These are phyloP conservation scores for Epizoanthus ramosus DNA, from an alignment of 92 coral and sea anemone species.

Conservation along the genomic window DNA sequence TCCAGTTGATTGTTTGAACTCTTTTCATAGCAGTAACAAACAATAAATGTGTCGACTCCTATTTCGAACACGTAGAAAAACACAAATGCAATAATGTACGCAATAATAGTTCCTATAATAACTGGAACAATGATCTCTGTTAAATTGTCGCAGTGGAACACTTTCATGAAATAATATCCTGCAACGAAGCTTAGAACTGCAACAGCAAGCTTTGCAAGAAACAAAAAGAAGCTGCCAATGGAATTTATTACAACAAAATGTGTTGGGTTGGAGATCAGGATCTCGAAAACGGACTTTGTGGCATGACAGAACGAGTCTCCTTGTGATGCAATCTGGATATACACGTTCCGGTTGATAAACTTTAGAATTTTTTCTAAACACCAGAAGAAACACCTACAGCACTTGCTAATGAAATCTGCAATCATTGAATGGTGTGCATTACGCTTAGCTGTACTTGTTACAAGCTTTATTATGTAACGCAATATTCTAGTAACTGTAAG, in stretches of 20 bases:
- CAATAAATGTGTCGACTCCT: conserved; percentile 45
- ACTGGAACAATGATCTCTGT: conserved; percentile 37
- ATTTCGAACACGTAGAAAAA: conserved; percentile 48
- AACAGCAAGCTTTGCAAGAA: conserved; percentile 45
- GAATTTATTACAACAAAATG: conserved; percentile 44
- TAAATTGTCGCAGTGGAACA: conserved; percentile 44
- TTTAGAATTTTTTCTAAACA: conserved; percentile 47
- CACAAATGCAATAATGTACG: conserved; percentile 43
- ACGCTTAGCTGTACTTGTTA: conserved; percentile 34
- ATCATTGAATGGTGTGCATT: conserved; percentile 39
- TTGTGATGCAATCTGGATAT: conserved; percentile 51
- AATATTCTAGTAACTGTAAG: conserved; percentile 34
- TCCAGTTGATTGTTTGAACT: conserved; percentile 15
- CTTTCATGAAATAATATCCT: conserved; percentile 38
- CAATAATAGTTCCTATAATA: conserved; percentile 38
- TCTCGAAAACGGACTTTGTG: conserved; percentile 26
- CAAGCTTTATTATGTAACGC: conserved; percentile 42
- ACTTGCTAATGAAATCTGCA: conserved; percentile 43
- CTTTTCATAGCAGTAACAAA: conserved; percentile 47
- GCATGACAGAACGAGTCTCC: conserved; percentile 46
- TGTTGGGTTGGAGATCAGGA: conserved; percentile 36
- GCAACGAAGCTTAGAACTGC: conserved; percentile 25
- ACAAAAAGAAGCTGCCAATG: conserved; percentile 42
- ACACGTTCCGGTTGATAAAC: conserved; percentile 47
- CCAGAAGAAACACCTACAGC: conserved; percentile 39